Evolutionary conservation across 1,140 invertebrate genomes (phyloP).

Genomic region (Scaptodrosophila lebanonensis): DNA sequence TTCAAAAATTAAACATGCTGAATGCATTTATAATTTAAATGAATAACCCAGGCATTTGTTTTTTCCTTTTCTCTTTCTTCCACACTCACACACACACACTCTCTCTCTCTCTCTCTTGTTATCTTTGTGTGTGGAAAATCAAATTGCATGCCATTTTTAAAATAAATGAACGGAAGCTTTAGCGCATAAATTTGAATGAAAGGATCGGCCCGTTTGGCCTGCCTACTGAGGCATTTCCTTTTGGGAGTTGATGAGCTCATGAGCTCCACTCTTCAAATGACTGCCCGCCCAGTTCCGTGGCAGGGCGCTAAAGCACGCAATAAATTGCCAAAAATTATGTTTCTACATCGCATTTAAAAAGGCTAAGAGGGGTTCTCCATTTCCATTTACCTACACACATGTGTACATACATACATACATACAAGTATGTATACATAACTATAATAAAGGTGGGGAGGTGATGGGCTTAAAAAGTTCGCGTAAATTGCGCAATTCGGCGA

Average conservation of each 20-base stretch:
- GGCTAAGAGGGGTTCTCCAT: too few relatives aligned
- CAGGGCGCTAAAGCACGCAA: slow-evolving; percentile 51
- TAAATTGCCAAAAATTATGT: slow-evolving; percentile 72
- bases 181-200: slow-evolving; percentile 67
- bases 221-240: slow-evolving; percentile 13
- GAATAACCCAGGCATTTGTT: slow-evolving; percentile 59
- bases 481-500: slow-evolving; percentile 65
- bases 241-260: slow-evolving; percentile 46
- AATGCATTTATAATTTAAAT: slow-evolving; percentile 76
- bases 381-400: too few relatives aligned
- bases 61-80: slow-evolving; percentile 31
- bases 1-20: slow-evolving; percentile 74
- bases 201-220: slow-evolving; percentile 31
- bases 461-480: slow-evolving; percentile 64
- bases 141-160: slow-evolving; percentile 47
- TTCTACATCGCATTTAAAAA: slow-evolving; percentile 10
- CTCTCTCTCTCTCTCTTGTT: not conserved
- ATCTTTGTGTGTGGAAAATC: slow-evolving; percentile 15
- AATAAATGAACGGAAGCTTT: slow-evolving; percentile 65
- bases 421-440: too few relatives aligned
- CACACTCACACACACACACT: slow-evolving; percentile 1
- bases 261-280: not conserved
- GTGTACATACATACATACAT: too few relatives aligned
- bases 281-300: slow-evolving; percentile 23
- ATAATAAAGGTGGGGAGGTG: too few relatives aligned